Conservation (phyloP, 2,888 invertebrate species). For the Brachylomia viminalis region DNA sequence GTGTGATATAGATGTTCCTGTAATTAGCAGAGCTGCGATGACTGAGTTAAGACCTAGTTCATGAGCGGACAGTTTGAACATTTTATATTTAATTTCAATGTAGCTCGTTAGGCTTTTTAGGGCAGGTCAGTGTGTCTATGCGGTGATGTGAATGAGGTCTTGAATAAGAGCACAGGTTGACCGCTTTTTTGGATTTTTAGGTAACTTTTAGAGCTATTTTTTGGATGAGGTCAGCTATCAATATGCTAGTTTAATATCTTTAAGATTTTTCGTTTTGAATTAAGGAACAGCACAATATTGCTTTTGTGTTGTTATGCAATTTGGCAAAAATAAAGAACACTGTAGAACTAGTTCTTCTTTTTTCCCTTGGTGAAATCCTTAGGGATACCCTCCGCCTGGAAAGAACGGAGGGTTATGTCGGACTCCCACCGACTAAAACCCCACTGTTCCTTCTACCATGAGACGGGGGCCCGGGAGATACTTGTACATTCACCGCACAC, state of each 20-base stretch:
- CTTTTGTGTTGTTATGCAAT: neutral
- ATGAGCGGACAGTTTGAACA: slow-evolving; percentile 65
- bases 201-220: neutral
- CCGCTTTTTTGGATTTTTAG: neutral
- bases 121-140: slow-evolving; percentile 42
- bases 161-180: neutral
- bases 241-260: neutral
- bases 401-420: no score
- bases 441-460: no score
- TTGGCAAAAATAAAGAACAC: neutral
- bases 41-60: slow-evolving; percentile 65
- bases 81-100: slow-evolving; percentile 57
- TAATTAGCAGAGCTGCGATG: slow-evolving; percentile 75
- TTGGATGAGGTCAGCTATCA: neutral
- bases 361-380: no score
- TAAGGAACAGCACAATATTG: neutral
- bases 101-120: slow-evolving; percentile 32
- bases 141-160: slow-evolving; percentile 12
- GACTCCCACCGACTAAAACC: no score
- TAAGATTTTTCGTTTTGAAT: neutral
- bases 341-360: no score
- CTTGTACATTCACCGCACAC: no score
- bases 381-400: no score
- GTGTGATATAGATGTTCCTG: slow-evolving; percentile 76
- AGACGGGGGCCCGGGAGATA: no score